phyloP scores from a whole-genome alignment of 2,113 vertebrate genomes.

The Promerops cafer region DNA sequence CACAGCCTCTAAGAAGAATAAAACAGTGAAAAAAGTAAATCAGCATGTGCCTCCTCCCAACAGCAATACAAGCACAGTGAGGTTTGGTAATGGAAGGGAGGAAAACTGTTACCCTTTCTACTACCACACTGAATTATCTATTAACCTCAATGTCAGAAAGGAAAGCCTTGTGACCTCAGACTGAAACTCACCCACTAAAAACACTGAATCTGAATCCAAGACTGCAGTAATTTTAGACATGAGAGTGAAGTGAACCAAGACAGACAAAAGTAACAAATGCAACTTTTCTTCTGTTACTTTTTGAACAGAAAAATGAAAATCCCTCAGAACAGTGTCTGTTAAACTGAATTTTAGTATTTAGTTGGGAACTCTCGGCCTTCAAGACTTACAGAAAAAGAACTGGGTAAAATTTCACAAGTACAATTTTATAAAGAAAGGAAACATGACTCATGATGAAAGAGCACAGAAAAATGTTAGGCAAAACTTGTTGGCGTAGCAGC shows the following conservation, averaged over 20 bases:
- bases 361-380: neutral
- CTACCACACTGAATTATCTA: conserved; percentile 1
- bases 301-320: neutral
- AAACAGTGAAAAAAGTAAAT: conserved; percentile 64
- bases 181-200: neutral
- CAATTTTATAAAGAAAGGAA: neutral
- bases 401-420: neutral
- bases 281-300: neutral
- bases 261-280: neutral
- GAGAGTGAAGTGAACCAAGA: neutral
- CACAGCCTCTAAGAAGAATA: conserved; percentile 57
- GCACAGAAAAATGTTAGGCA: neutral
- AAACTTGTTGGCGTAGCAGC: neutral
- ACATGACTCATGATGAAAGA: neutral
- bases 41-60: conserved; percentile 16
- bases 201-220: neutral
- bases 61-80: neutral
- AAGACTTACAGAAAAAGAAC: neutral
- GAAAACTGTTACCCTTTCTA: conserved; percentile 5
- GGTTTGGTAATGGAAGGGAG: conserved; percentile 9
- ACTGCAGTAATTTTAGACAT: neutral
- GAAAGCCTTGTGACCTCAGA: neutral
- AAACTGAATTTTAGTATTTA: neutral
- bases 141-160: conserved; percentile 12
- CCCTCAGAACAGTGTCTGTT: neutral